Base-by-base conservation (phyloP, 2,888 invertebrate genomes). In the Epirrita christyi region DNA sequence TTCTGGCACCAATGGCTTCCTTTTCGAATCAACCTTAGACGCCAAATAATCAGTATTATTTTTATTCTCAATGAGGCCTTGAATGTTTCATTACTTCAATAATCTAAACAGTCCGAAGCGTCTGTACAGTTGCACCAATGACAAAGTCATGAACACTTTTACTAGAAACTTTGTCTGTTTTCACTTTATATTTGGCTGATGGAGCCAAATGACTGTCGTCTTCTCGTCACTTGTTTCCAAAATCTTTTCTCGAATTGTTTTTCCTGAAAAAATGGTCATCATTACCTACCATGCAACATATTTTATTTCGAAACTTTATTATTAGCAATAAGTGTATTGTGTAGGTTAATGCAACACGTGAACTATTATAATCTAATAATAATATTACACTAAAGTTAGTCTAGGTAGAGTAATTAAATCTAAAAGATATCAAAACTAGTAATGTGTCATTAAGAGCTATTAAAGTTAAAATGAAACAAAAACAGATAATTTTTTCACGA, bases 171-270 rank as follows among this genome's bases (percentile, higher is more conserved):
- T 56, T 47, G 36, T 50, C 27, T 55, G 63, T 40, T 45, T 41
- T 38, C 42, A 47, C 41, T 75, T 78, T 82, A 90, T 68, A 88
- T 89, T 80, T 92, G 90, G 76, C 87, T 90, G 71, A 88, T 78
- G 62, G 90, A 85, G 70, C 91, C 91, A 62, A 85, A 83, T 60
- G 94, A 93, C 76, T 95, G 94, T 68, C 94, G 93, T 83, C 96
- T 93, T 91, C 94, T 94, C 70, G 94, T 95, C 73, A 96, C 93
- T 83, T 96, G 96, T 87, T 95, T 96, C 96, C 96, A 96, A 81
- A 96, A 95, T 75, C 96, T 92, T 81, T 95, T 94, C 81, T 96
- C 96, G 81, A 96, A 87, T 78, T 95, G 94, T 84, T 95, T 96
- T 77, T 96, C 96, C 96, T 96, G 88, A 52, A 92, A 93, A 75